These are phyloP conservation scores for Lithobius niger DNA, from an alignment of 1,140 invertebrate species.

Conservation along the genomic window DNA sequence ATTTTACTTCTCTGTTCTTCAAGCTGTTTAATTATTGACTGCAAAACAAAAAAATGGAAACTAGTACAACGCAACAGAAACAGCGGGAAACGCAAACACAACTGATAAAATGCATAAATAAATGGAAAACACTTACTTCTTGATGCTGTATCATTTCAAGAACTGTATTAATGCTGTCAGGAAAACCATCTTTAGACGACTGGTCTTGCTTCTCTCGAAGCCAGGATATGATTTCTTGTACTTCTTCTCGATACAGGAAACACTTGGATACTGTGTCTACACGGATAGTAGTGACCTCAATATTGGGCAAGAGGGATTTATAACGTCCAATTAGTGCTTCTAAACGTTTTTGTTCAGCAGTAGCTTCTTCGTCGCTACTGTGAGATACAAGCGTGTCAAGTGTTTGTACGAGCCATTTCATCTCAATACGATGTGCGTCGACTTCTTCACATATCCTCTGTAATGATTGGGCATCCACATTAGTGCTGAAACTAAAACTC, in stretches of 20 bases:
- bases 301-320: slow-evolving; percentile 77
- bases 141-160: slow-evolving; percentile 60
- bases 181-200: slow-evolving; percentile 41
- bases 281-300: slow-evolving; percentile 81
- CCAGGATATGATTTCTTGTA: slow-evolving; percentile 51
- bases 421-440: slow-evolving; percentile 73
- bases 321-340: slow-evolving; percentile 71
- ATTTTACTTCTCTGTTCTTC: slow-evolving; percentile 73
- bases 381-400: slow-evolving; percentile 71
- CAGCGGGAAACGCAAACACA: not conserved
- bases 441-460: slow-evolving; percentile 78
- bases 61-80: not conserved
- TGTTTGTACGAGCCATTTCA: slow-evolving; percentile 87
- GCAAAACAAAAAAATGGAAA: slow-evolving; percentile 2
- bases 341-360: slow-evolving; percentile 52
- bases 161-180: slow-evolving; percentile 57
- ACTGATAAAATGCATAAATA: not conserved
- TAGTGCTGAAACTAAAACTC: too few species aligned
- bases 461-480: too few species aligned
- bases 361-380: slow-evolving; percentile 59
- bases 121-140: slow-evolving; percentile 46
- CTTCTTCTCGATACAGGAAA: slow-evolving; percentile 76
- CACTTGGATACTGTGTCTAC: slow-evolving; percentile 83
- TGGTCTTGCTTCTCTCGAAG: slow-evolving; percentile 54
- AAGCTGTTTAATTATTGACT: slow-evolving; percentile 46